Evolutionary conservation across 2,113 vertebrate species (phyloP).

Genomic region (Cynocephalus volans): DNA sequence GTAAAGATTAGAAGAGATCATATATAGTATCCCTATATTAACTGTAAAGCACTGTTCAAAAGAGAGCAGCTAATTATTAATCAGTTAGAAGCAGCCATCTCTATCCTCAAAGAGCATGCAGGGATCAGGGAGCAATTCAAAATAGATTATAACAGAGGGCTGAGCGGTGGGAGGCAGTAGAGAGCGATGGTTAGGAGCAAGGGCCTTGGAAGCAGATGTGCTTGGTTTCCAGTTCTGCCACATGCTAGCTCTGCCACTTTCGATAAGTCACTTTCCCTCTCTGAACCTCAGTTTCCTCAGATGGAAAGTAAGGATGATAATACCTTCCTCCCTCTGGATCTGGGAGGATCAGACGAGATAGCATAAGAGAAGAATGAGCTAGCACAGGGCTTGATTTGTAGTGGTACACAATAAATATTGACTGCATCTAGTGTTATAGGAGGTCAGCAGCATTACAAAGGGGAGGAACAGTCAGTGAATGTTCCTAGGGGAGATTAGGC

Average conservation of each 20-base stretch:
- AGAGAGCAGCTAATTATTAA: neutral
- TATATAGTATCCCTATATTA: neutral
- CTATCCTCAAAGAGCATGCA: neutral
- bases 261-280: neutral
- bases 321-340: neutral
- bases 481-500: neutral
- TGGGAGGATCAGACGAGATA: neutral
- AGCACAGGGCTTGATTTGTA: neutral
- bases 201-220: neutral
- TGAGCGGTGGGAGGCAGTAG: neutral
- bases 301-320: neutral
- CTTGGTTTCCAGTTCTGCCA: neutral
- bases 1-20: neutral
- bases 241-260: neutral
- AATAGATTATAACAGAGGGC: neutral
- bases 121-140: neutral
- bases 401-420: neutral
- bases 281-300: constrained; percentile 11
- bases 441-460: neutral
- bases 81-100: neutral
- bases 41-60: neutral
- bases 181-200: neutral
- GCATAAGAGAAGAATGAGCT: neutral
- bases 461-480: neutral
- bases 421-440: neutral